Conservation (phyloP, 2,113 vertebrate genomes). For the Takifugu flavidus region DNA sequence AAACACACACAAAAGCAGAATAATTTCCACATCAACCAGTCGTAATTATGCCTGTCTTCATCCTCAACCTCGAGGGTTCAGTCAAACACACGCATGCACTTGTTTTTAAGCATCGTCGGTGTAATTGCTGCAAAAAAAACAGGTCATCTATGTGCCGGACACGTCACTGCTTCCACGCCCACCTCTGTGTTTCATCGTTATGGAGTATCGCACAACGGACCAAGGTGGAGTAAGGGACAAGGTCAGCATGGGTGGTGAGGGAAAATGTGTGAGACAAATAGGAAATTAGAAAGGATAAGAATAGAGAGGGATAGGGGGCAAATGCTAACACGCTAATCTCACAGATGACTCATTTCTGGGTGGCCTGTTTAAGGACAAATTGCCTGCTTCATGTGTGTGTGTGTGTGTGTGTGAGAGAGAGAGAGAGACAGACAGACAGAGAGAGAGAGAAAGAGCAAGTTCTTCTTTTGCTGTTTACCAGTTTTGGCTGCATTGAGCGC, state of each 20-base stretch:
- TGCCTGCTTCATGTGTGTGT: constrained; percentile 15
- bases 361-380: constrained; percentile 51
- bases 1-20: constrained; percentile 46
- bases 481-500: constrained; percentile 15
- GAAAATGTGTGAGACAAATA: constrained; percentile 39
- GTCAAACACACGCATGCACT: constrained; percentile 28
- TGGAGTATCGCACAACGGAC: constrained; percentile 27
- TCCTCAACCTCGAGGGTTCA: constrained; percentile 13
- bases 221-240: constrained; percentile 67
- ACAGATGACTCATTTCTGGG: constrained; percentile 51
- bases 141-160: constrained; percentile 82
- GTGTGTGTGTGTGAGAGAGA: no score
- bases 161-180: constrained; percentile 69
- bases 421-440: neutral
- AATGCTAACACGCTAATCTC: constrained; percentile 41
- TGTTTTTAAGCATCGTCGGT: constrained; percentile 50
- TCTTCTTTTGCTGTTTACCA: constrained; percentile 3
- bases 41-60: constrained; percentile 50
- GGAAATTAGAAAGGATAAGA: constrained; percentile 61
- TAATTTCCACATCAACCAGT: constrained; percentile 47
- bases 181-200: constrained; percentile 40
- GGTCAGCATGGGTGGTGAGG: constrained; percentile 54
- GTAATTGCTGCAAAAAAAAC: constrained; percentile 81
- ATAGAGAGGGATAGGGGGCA: constrained; percentile 53
- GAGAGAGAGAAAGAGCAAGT: neutral